Base-by-base conservation (phyloP, 2,113 vertebrate genomes). In the Larimichthys crocea region DNA sequence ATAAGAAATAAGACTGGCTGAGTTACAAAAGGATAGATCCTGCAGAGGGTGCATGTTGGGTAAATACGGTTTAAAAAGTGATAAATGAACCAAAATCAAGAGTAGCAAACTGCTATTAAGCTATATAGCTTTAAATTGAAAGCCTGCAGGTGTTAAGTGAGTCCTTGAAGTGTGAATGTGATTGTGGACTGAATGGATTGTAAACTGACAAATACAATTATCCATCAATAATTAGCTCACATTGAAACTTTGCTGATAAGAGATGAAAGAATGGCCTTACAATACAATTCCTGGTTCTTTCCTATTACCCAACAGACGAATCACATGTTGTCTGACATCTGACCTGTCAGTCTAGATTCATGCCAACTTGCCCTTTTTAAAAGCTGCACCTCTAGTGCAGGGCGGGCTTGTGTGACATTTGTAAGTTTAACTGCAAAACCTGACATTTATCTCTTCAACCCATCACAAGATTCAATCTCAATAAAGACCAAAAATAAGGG, bases 391-490 rank as follows among this genome's bases (percentile, higher is more conserved):
- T 66, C 16, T 7, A 55, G 5, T 52, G 0, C 35, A 64, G 12
- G 8, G 46, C 0, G 15, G 31, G 22, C 50, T 26, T 3, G 53
- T 40, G 44, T 87, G 80, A 92, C 84, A 88, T 87, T 71, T 82
- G 42, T 80, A 74, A 90, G 80, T n/a, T 59, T 61, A 56, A 48
- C 44, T 22, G 44, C 63, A 89, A 87, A 80, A 86, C 22, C 12
- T 87, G 86, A 83, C 86, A 85, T 91, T 91, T 90, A 26, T 61
- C 49, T 85, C 79, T 55, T 22, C 16, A 46, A 31, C 16, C 10
- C 31, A 64, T 52, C 4, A 17, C 0, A 16, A 60, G 31, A 73
- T 61, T 73, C 26, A 77, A 48, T 75, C 16, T 68, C 59, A 22
- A 8, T 81, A 15, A 76, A 69, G 42, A 24, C 0, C 12, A 10